phyloP scores from a whole-genome alignment of 2,888 invertebrate genomes.

The Drosophila merina region DNA sequence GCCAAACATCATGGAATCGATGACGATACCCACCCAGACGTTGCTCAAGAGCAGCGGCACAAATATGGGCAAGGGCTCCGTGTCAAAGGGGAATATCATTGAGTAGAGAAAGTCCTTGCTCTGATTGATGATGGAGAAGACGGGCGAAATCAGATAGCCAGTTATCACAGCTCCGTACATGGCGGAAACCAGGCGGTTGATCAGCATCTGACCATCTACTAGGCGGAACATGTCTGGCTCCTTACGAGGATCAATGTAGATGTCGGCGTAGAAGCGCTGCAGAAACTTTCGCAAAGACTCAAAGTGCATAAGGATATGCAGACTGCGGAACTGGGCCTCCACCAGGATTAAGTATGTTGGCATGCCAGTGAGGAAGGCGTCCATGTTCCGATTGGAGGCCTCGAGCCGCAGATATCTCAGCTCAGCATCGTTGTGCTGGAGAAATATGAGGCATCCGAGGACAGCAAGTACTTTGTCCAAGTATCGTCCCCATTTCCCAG shows the following conservation, averaged over 20 bases:
- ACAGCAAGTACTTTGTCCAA: slow-evolving; percentile 50
- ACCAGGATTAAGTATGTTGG: slow-evolving; percentile 72
- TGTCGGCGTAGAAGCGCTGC: slow-evolving; percentile 57
- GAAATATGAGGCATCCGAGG: slow-evolving; percentile 48
- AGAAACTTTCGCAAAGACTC: slow-evolving; percentile 56
- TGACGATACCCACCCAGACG: slow-evolving; percentile 63
- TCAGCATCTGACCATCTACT: slow-evolving; percentile 53
- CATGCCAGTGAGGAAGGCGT: slow-evolving; percentile 64
- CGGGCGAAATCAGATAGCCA: slow-evolving; percentile 50
- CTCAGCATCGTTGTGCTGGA: slow-evolving; percentile 68
- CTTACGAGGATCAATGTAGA: slow-evolving; percentile 68
- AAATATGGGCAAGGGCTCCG: slow-evolving; percentile 52
- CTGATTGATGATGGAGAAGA: slow-evolving; percentile 46
- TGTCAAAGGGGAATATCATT: slow-evolving; percentile 62
- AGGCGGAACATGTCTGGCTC: slow-evolving; percentile 44
- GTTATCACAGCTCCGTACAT: slow-evolving; percentile 52
- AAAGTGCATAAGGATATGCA: slow-evolving; percentile 51
- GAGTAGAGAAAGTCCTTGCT: slow-evolving; percentile 51
- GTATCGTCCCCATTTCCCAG: slow-evolving; percentile 19
- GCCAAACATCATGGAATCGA: slow-evolving; percentile 63
- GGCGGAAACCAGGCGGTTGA: slow-evolving; percentile 54
- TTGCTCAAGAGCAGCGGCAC: slow-evolving; percentile 54
- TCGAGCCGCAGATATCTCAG: slow-evolving; percentile 59
- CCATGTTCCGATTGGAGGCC: slow-evolving; percentile 58
- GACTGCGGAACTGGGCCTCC: slow-evolving; percentile 66